Conservation (phyloP, 2,888 invertebrate genomes). For the Hirtodrosophila duncani region DNA sequence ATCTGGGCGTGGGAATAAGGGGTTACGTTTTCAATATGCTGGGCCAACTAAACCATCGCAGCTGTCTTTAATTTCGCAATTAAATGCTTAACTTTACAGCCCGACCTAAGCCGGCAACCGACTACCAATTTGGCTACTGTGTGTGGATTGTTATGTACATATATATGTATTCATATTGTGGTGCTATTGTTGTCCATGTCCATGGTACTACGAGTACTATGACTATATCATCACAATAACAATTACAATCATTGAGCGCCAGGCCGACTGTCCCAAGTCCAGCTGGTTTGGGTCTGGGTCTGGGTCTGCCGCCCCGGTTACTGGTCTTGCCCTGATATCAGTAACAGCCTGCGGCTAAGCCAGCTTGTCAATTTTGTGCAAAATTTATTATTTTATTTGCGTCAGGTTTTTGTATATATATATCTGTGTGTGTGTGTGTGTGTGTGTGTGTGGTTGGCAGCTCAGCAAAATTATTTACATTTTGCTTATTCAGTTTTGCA, state of each 20-base stretch:
- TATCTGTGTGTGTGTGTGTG: constrained; percentile 4
- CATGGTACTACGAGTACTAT: no score
- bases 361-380: constrained; percentile 69
- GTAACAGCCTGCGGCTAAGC: constrained; percentile 60
- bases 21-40: no score
- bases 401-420: constrained; percentile 47
- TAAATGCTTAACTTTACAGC: constrained; percentile 70
- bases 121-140: constrained; percentile 69
- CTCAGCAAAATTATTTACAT: constrained; percentile 65
- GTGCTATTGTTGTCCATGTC: constrained; percentile 23
- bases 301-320: constrained; percentile 11
- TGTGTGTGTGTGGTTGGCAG: constrained; percentile 18
- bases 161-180: constrained; percentile 16
- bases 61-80: constrained; percentile 67
- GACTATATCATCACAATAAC: no score
- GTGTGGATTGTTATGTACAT: constrained; percentile 14
- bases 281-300: constrained; percentile 12
- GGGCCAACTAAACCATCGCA: constrained; percentile 24
- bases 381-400: constrained; percentile 73
- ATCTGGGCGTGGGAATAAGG: no score
- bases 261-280: constrained; percentile 1
- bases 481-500: constrained; percentile 56
- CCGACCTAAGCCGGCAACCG: constrained; percentile 50
- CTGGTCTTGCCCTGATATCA: constrained; percentile 31
- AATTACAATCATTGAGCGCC: no score